phyloP scores from a whole-genome alignment of 2,888 invertebrate species.

The Leucania comma region DNA sequence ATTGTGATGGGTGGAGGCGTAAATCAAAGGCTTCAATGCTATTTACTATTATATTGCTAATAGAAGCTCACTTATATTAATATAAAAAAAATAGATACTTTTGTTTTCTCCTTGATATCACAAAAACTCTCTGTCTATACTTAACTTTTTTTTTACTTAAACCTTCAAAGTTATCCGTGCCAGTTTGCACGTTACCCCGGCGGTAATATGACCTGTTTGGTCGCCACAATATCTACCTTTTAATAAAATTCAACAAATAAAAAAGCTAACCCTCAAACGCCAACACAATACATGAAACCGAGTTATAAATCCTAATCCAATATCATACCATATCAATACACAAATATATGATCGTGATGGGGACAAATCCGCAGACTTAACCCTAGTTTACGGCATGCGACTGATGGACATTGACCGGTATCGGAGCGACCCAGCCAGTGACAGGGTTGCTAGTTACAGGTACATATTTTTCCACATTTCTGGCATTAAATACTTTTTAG shows the following conservation, averaged over 20 bases:
- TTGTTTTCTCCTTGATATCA: no score
- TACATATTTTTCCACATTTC: constrained; percentile 10
- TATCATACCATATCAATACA: constrained; percentile 57
- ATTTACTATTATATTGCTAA: no score
- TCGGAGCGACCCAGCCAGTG: constrained; percentile 66
- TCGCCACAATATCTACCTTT: no score
- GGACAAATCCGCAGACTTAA: constrained; percentile 65
- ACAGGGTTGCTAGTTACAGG: constrained; percentile 52
- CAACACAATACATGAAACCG: constrained; percentile 17
- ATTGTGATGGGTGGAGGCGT: no score
- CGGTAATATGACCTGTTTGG: no score
- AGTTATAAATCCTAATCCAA: constrained; percentile 62
- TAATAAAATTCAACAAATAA: neutral
- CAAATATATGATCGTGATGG: constrained; percentile 61
- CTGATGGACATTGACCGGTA: constrained; percentile 76
- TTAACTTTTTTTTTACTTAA: no score
- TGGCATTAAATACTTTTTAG: neutral
- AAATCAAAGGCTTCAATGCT: no score
- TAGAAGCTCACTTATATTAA: no score
- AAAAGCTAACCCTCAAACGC: constrained; percentile 28
- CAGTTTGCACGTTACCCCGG: no score
- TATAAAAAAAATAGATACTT: no score
- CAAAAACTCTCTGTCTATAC: no score
- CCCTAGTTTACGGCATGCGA: constrained; percentile 70
- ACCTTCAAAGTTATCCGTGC: no score